Conservation (phyloP, 2,797 vertebrate species). For the Discoglossus pictus region DNA sequence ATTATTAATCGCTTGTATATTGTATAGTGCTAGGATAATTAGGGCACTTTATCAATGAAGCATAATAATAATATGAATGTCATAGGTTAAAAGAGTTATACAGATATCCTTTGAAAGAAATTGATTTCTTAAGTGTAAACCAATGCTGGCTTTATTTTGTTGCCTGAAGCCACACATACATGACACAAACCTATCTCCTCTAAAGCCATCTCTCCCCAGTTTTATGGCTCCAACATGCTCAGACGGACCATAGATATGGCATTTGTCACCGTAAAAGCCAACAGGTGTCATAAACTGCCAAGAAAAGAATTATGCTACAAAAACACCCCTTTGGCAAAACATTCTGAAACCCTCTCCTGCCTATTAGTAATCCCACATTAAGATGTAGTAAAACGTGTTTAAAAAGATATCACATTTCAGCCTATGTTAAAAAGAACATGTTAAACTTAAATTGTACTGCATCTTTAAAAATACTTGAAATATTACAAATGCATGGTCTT, state of each 20-base stretch:
- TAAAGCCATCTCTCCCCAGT: conserved; percentile 13
- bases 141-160: conserved; percentile 22
- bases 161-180: conserved; percentile 8
- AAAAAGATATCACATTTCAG: too few relatives aligned
- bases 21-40: too few relatives aligned
- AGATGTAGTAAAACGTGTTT: too few relatives aligned
- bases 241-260: conserved; percentile 25
- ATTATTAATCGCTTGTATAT: too few relatives aligned
- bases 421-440: too few relatives aligned
- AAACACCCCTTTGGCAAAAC: not conserved
- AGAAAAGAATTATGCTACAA: not conserved
- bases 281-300: conserved; percentile 39
- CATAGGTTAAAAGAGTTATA: conserved; percentile 36
- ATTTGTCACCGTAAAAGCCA: conserved; percentile 46
- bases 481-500: too few relatives aligned
- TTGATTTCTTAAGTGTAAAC: conserved; percentile 8
- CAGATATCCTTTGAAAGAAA: conserved; percentile 29
- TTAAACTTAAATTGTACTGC: too few relatives aligned
- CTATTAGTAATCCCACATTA: not conserved
- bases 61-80: conserved; percentile 31
- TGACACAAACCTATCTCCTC: conserved; percentile 19
- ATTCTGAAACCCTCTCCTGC: too few relatives aligned
- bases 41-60: too few relatives aligned
- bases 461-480: too few relatives aligned
- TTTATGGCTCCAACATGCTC: conserved; percentile 43